phyloP scores from a whole-genome alignment of 2,113 vertebrate genomes.

The Anser cygnoides region DNA sequence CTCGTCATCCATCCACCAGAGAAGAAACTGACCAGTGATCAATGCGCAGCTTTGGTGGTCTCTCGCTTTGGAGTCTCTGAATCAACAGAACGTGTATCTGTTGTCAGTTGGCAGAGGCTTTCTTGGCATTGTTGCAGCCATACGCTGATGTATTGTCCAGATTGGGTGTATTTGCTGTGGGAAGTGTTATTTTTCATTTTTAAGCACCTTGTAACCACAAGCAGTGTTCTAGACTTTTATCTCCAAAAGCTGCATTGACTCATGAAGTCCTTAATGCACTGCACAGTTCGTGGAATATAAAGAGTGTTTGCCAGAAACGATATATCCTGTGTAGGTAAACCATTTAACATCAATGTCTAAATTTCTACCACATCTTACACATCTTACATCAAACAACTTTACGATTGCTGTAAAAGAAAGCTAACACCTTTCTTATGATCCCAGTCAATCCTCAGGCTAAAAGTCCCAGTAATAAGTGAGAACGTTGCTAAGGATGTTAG shows the following conservation, averaged over 20 bases:
- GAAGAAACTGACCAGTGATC: background rate
- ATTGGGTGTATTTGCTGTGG: fast-evolving
- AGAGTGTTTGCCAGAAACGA: background rate
- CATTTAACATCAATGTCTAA: fast-evolving
- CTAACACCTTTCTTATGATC: background rate
- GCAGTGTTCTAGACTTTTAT: no score
- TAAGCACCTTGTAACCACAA: background rate
- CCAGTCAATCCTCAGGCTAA: fast-evolving
- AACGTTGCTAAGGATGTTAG: fast-evolving
- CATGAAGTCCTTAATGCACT: background rate
- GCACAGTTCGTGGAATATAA: no score
- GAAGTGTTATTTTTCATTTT: no score
- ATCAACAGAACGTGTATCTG: background rate
- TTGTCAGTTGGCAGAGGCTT: background rate
- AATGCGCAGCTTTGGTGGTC: background rate
- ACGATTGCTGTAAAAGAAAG: background rate
- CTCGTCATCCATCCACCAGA: background rate
- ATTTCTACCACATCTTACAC: background rate
- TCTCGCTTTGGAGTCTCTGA: background rate
- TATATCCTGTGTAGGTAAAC: no score
- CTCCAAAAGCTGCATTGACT: background rate
- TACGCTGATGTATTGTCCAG: fast-evolving
- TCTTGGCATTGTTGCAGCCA: background rate
- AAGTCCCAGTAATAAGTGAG: background rate
- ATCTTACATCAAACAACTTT: background rate